Base-by-base conservation (phyloP, 2,797 vertebrate genomes). In the Cossypha caffra region DNA sequence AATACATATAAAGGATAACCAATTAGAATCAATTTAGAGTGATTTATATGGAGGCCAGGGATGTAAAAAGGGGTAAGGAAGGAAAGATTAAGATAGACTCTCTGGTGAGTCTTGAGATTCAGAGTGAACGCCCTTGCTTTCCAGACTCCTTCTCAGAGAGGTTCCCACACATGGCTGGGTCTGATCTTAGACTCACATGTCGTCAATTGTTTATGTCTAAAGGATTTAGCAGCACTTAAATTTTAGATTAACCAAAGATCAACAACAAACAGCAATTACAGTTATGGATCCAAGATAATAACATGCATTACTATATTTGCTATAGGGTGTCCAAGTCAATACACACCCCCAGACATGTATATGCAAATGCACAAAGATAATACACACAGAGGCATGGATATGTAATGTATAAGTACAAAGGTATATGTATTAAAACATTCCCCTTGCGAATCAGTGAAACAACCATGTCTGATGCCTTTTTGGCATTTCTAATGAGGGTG, bases 151-250 rank as follows among this genome's bases (percentile, higher is more conserved):
- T 63, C 37, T 58, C 29, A 31, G 58, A 64, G 37, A 76, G 15
- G 5, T 50, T 31, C 20, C 43, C 38, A 51, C 14, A 35, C 15
- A 11, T 19, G 20, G n/a, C 50, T 63, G n/a, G 37, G 38, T 63
- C 42, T 0, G 0, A 4, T 26, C 64, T 63, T 63, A 51, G 72
- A 37, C 12, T 64, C 25, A 31, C 38, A 31, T 1, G 5, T 33
- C 5, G 7, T 45, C 25, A 63, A 18, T 16, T 43, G 8, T 38
- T 57, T 63, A 33, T 25, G 52, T 45, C 15, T 47, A 16, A 58
- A 64, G 15, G 25, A 64, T 45, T 16, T 35, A 76, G 43, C 9
- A 64, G 29, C 20, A 77, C 12, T 45, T 51, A 16, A 63, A 45
- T 33, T 13, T 69, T 63, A 51, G 38, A 64, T 63, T 58, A 58